Evolutionary conservation across 2,113 vertebrate species (phyloP).

Genomic region (Gallinago jamesoni): DNA sequence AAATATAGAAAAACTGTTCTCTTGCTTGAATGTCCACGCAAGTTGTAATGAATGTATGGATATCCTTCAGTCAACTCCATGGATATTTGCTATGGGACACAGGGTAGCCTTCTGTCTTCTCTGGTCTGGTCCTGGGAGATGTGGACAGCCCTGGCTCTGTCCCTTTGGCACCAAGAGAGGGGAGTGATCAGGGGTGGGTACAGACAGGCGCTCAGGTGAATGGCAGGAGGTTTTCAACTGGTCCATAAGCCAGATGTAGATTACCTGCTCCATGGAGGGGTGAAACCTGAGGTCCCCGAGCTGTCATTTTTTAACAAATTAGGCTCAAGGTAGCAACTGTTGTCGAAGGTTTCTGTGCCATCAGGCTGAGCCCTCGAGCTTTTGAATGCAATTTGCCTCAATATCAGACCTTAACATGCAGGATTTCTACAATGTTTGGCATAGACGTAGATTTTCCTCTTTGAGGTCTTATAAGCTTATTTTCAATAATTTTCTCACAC

Average conservation of each 20-base stretch:
- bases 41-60: neutral
- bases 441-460: neutral
- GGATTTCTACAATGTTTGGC: neutral
- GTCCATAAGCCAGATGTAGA: neutral
- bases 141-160: neutral
- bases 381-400: neutral
- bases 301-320: neutral
- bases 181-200: neutral
- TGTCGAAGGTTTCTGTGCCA: neutral
- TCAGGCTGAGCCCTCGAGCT: neutral
- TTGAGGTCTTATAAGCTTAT: neutral
- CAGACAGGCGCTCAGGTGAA: neutral
- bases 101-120: neutral
- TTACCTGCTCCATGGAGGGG: neutral
- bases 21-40: neutral
- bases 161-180: neutral
- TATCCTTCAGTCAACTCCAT: neutral
- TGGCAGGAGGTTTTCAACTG: neutral
- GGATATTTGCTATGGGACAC: neutral
- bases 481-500: neutral
- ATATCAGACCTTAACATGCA: fast-evolving
- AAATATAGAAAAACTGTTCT: neutral
- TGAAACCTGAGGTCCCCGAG: neutral
- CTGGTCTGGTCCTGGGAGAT: neutral
- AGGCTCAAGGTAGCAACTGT: neutral